These are phyloP conservation scores for Cylloceria caligata DNA, from an alignment of 2,888 invertebrate genomes.

Conservation along the genomic window DNA sequence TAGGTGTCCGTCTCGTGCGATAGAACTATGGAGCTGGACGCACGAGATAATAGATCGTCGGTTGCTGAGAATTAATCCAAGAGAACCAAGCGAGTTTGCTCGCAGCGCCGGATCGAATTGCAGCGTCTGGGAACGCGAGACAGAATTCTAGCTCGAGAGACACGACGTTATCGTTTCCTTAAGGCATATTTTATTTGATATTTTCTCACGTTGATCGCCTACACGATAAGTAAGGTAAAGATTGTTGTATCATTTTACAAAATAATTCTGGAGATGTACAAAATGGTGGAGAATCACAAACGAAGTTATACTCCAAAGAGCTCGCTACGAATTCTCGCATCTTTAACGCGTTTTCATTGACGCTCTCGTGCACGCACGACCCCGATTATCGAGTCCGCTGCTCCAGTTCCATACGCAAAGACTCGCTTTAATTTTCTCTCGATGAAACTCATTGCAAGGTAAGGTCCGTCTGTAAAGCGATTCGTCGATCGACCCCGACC, in stretches of 20 bases:
- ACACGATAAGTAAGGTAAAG: background rate
- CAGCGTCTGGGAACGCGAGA: slow-evolving; percentile 35
- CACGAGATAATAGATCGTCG: slow-evolving; percentile 7
- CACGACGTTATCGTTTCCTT: background rate
- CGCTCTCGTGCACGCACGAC: slow-evolving; percentile 42
- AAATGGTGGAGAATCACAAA: no score
- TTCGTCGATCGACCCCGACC: slow-evolving; percentile 56
- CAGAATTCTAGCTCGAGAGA: slow-evolving; percentile 8
- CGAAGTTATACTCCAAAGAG: background rate
- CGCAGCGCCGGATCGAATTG: slow-evolving; percentile 53
- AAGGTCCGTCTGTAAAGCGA: slow-evolving; percentile 43
- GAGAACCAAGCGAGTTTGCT: slow-evolving; percentile 4
- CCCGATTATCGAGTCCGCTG: slow-evolving; percentile 55
- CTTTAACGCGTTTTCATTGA: background rate
- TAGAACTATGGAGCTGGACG: background rate
- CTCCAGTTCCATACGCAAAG: slow-evolving; percentile 63
- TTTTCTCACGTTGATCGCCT: background rate
- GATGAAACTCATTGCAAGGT: slow-evolving; percentile 48
- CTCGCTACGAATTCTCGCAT: background rate
- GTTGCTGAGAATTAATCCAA: background rate
- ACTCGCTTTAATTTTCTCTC: slow-evolving; percentile 41
- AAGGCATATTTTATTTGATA: background rate
- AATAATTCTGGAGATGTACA: no score
- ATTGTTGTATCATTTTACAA: background rate
- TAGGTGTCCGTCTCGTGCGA: slow-evolving; percentile 34